Percentiles rank a stretch among this genome's conserved stretches.
Conservation (phyloP, 2,888 invertebrate species). For the Pheosia tremula region DNA sequence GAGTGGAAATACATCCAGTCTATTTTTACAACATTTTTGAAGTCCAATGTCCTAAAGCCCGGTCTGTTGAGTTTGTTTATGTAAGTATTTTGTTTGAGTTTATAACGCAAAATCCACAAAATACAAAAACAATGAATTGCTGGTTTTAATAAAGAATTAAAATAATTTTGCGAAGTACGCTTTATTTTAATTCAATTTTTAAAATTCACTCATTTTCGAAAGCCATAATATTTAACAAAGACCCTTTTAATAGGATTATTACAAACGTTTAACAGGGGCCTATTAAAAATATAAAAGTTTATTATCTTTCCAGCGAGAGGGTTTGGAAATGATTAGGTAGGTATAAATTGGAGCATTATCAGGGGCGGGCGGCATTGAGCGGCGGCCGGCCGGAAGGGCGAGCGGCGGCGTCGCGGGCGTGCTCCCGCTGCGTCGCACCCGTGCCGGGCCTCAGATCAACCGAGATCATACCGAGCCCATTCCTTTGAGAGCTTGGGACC, state of each 20-base stretch:
- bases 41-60: not conserved
- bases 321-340: not conserved
- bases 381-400: not conserved
- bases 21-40: not conserved
- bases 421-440: not conserved
- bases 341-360: not conserved
- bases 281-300: constrained; percentile 4
- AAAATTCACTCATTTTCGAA: not conserved
- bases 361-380: not conserved
- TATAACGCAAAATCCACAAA: not conserved
- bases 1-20: not conserved
- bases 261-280: not conserved
- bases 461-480: not conserved
- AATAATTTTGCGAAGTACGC: not conserved
- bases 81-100: too few relatives aligned
- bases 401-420: not conserved
- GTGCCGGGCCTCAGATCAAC: not conserved
- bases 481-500: not conserved
- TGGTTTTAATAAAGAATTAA: not conserved
- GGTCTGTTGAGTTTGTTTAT: too few relatives aligned
- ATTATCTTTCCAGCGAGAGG: constrained; percentile 3
- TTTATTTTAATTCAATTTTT: not conserved
- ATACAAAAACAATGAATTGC: not conserved
- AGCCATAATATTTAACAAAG: not conserved
- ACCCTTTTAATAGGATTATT: constrained; percentile 4